Evolutionary conservation across 2,113 vertebrate genomes (phyloP).

Genomic region (Carollia perspicillata): DNA sequence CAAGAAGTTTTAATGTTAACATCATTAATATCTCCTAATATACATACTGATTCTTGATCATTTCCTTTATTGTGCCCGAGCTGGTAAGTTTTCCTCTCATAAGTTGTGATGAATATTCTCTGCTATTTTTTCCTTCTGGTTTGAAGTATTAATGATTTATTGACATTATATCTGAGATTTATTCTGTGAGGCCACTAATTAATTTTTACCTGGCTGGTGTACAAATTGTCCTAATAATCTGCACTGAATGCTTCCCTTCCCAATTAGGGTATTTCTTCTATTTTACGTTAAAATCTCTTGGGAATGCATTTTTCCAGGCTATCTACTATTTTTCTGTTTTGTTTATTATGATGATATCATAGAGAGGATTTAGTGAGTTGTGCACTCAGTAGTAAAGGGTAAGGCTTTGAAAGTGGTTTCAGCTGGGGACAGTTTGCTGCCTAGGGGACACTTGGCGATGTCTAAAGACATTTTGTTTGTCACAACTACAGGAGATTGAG

Average conservation of each 20-base stretch:
- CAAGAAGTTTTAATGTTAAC: background rate
- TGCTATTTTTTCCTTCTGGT: background rate
- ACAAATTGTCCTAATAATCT: background rate
- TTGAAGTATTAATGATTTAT: background rate
- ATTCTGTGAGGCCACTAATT: background rate
- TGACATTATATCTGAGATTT: background rate
- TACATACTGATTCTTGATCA: background rate
- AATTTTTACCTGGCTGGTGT: background rate
- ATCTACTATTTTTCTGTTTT: background rate
- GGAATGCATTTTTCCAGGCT: background rate
- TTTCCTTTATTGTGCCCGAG: background rate
- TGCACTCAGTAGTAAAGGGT: background rate
- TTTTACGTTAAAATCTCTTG: background rate
- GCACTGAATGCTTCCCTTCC: background rate
- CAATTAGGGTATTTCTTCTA: background rate
- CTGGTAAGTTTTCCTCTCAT: background rate
- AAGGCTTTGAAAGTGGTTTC: constrained; percentile 7
- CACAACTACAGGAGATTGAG: background rate
- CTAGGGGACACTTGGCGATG: background rate
- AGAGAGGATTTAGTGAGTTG: background rate
- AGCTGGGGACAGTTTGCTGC: background rate
- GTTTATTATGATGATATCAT: background rate
- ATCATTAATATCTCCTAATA: background rate
- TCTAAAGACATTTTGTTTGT: background rate
- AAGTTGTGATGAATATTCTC: background rate